phyloP scores from a whole-genome alignment of 2,113 vertebrate species.

The Myiopsitta monachus region DNA sequence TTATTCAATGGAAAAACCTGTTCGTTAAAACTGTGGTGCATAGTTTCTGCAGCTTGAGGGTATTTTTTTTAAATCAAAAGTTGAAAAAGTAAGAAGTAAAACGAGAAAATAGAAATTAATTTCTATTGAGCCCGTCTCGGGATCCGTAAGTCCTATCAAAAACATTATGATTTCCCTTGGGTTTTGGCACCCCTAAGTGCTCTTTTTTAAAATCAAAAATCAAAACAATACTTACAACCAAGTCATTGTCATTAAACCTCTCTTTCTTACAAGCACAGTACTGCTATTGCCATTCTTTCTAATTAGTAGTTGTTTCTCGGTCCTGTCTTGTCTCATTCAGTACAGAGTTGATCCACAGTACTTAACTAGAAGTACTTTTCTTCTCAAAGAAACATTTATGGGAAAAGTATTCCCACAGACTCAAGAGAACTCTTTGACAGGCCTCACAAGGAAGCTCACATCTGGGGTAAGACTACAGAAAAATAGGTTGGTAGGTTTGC shows the following conservation, averaged over 20 bases:
- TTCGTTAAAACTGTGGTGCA: background rate
- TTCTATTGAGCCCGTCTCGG: background rate
- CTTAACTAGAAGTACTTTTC: background rate
- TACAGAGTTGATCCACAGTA: background rate
- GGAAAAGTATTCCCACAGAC: background rate
- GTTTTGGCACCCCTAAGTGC: background rate
- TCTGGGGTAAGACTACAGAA: background rate
- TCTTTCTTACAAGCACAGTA: background rate
- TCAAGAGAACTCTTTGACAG: background rate
- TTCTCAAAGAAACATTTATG: background rate
- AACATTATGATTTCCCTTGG: background rate
- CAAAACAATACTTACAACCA: background rate
- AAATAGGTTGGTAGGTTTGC: background rate
- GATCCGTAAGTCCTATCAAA: background rate
- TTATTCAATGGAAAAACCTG: background rate
- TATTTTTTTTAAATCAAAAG: background rate
- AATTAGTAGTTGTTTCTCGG: background rate
- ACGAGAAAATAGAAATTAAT: background rate
- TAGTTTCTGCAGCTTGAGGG: background rate
- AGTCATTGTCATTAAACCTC: background rate
- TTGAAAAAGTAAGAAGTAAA: background rate
- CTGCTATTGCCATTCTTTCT: background rate
- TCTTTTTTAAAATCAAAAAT: background rate
- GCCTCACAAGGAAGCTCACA: background rate
- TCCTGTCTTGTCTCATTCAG: background rate